Percentiles rank a stretch among this genome's conserved stretches.
These are phyloP conservation scores for honey bee (Apis mellifera) DNA, from an alignment of 1,140 invertebrate genomes.

Conservation along the genomic window DNA sequence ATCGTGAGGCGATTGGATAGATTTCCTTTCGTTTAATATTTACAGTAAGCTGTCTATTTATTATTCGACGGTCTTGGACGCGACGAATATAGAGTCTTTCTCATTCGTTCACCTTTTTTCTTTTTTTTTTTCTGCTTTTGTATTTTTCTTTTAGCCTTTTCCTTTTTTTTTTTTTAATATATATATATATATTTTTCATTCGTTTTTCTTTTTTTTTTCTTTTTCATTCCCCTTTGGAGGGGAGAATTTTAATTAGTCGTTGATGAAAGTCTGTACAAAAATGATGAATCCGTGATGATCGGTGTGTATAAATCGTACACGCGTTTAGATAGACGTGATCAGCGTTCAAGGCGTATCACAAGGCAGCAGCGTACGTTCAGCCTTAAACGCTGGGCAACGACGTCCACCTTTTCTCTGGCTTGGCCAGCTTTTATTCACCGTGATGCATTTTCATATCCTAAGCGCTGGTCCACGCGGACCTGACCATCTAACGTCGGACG, in stretches of 20 bases:
- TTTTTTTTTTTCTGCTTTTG: not conserved
- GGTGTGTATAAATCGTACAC: conserved; percentile 33
- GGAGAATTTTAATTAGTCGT: conserved; percentile 39
- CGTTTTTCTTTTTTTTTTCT: not conserved
- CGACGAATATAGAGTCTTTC: not conserved
- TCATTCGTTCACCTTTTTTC: not conserved
- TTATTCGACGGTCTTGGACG: conserved; percentile 40
- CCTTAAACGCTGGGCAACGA: conserved; percentile 27
- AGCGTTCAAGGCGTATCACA: conserved; percentile 33
- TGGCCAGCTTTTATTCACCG: conserved; percentile 29
- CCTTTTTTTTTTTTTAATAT: not conserved
- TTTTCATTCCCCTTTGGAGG: not conserved
- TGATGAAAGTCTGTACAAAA: conserved; percentile 72
- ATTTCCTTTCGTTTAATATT: conserved; percentile 56
- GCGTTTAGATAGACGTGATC: not conserved
- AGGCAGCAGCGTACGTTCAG: not conserved
- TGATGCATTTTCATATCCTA: conserved; percentile 60
- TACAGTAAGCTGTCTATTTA: conserved; percentile 59
- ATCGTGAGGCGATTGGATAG: conserved; percentile 52
- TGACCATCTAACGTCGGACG: conserved; percentile 58
- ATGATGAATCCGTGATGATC: conserved; percentile 46
- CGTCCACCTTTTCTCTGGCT: conserved; percentile 20
- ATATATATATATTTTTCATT: not conserved
- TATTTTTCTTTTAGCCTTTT: not conserved
- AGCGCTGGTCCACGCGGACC: conserved; percentile 40